These are phyloP conservation scores for Ariolimax columbianus DNA, from an alignment of 2,888 invertebrate species.

Conservation along the genomic window DNA sequence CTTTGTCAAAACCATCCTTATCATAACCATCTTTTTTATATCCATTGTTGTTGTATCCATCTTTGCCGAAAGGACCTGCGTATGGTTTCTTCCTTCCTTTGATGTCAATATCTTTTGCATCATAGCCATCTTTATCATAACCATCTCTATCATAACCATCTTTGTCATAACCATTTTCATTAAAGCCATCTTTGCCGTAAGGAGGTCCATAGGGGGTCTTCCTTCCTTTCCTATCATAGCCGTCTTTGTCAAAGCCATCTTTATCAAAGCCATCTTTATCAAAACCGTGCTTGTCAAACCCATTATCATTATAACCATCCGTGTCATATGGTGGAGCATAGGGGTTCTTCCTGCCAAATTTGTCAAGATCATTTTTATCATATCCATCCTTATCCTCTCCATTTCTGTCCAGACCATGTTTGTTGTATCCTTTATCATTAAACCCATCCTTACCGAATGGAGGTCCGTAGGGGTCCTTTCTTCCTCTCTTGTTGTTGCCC, in stretches of 20 bases:
- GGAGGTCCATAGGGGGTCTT: slow-evolving; percentile 19
- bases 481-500: not conserved
- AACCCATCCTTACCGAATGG: slow-evolving; percentile 41
- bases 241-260: slow-evolving; percentile 29
- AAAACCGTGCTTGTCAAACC: slow-evolving; percentile 10
- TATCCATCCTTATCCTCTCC: slow-evolving; percentile 54
- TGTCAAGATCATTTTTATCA: slow-evolving; percentile 24
- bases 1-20: slow-evolving; percentile 1
- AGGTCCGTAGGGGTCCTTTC: slow-evolving; percentile 20
- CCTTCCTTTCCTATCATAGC: not conserved
- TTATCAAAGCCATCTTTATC: slow-evolving; percentile 13
- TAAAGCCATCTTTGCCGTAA: slow-evolving; percentile 10
- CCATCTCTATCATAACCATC: slow-evolving; percentile 10
- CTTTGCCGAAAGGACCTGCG: slow-evolving; percentile 21
- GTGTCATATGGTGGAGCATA: slow-evolving; percentile 21
- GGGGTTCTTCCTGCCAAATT: slow-evolving; percentile 20
- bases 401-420: slow-evolving; percentile 50
- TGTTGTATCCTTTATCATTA: slow-evolving; percentile 24
- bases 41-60: slow-evolving; percentile 26
- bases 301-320: slow-evolving; percentile 8
- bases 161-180: slow-evolving; percentile 15
- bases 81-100: slow-evolving; percentile 17
- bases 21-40: slow-evolving; percentile 11
- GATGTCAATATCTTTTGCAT: not conserved
- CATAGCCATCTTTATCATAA: slow-evolving; percentile 16